Percentiles rank a stretch among this genome's conserved stretches.
phyloP scores from a whole-genome alignment of 1,140 invertebrate genomes.

The Drosophila pandora region DNA sequence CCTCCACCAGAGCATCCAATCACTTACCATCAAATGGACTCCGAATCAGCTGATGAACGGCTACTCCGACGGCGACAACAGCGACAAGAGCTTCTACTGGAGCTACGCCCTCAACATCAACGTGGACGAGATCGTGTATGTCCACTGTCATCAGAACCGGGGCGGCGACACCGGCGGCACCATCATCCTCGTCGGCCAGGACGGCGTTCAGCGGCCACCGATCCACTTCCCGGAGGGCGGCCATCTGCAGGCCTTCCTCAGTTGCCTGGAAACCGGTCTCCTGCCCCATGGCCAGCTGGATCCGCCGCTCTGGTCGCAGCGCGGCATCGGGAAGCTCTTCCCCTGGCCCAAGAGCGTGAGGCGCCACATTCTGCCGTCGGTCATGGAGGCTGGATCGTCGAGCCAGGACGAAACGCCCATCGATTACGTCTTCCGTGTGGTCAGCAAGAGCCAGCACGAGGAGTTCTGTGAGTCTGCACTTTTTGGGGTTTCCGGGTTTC shows the following conservation, averaged over 20 bases:
- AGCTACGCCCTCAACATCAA: constrained; percentile 95
- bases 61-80: constrained; percentile 87
- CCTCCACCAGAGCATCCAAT: constrained; percentile 91
- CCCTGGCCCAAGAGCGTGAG: constrained; percentile 88
- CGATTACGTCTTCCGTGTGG: constrained; percentile 96
- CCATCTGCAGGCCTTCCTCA: constrained; percentile 94
- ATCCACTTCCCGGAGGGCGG: constrained; percentile 96
- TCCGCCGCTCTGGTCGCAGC: constrained; percentile 96
- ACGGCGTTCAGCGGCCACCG: constrained; percentile 96
- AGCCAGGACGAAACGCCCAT: constrained; percentile 87
- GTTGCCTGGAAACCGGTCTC: constrained; percentile 94
- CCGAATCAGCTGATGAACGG: constrained; percentile 98
- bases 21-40: constrained; percentile 91
- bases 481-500: no score
- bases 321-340: constrained; percentile 91
- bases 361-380: constrained; percentile 86
- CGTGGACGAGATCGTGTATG: constrained; percentile 95
- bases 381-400: constrained; percentile 86
- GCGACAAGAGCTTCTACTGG: constrained; percentile 93
- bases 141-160: constrained; percentile 96
- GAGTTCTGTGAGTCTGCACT: constrained; percentile 86
- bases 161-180: constrained; percentile 89
- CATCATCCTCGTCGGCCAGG: constrained; percentile 96
- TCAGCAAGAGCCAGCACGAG: constrained; percentile 91
- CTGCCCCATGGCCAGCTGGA: constrained; percentile 95